Base-by-base conservation (phyloP, 2,888 invertebrate species). In the Andricus quercusramuli region DNA sequence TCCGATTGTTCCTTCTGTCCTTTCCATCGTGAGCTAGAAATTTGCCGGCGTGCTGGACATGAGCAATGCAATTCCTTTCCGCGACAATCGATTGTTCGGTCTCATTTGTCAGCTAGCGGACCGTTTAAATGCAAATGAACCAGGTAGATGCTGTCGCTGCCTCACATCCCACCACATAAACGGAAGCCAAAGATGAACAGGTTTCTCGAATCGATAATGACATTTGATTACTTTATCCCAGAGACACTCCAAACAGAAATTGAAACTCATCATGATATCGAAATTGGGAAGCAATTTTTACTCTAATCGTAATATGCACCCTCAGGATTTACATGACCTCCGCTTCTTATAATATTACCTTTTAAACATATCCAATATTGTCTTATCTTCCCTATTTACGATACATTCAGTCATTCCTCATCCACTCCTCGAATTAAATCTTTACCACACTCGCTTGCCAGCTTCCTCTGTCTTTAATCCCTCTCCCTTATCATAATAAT, bases 71-170 rank as follows among this genome's bases (percentile, higher is more conserved):
- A 70, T 51, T 70, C 70, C 51, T 70, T 70, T 70, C 70, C 70
- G 70, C 70, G 70, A 70, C 88, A 86, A 89, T 90, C 90, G 89
- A 91, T 91, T 91, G 90, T 90, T 86, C 88, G 88, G 85, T 80
- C 90, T 91, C 91, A 91, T 91, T 91, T 91, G 90, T 91, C 90
- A 90, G 85, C 86, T 84, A 83, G 85, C 85, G 81, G 86, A 83
- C 86, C 89, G 86, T 88, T 91, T 91, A 88, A 90, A 91, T 91
- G 91, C 89, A 89, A 91, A 91, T 90, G 85, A 84, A 83, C 78
- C 29, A 44, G 25, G 62, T 62, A 25, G 59, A n/a, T n/a, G 59
- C 59, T 9, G 13, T 62, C 59, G 25, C 59, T 9, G 59, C n/a
- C 22, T 22, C 25, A 62, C 59, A 13, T 62, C 59, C 59, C 9